Evolutionary conservation across 2,113 vertebrate genomes (phyloP).

Genomic region (Sphaerodactylus townsendi): DNA sequence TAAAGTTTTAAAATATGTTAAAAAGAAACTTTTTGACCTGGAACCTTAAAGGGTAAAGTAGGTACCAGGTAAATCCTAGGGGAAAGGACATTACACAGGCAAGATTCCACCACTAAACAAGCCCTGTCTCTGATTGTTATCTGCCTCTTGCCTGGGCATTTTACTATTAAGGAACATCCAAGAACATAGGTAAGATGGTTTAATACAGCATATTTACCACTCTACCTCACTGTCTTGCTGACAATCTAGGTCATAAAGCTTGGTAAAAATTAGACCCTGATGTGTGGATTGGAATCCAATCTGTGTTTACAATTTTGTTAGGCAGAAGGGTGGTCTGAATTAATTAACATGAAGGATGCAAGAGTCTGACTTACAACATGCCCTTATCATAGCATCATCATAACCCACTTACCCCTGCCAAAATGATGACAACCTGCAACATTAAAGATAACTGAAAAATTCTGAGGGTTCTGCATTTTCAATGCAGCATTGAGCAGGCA

Average conservation of each 20-base stretch:
- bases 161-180: background rate
- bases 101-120: too few species aligned
- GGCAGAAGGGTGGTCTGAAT: background rate
- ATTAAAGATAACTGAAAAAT: conserved; percentile 4
- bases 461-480: background rate
- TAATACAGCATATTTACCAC: background rate
- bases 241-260: background rate
- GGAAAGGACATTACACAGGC: too few species aligned
- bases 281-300: background rate
- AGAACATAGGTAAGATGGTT: background rate
- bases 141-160: background rate
- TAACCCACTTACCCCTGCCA: background rate
- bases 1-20: too few species aligned
- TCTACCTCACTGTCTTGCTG: background rate
- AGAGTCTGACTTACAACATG: background rate
- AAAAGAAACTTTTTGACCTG: too few species aligned
- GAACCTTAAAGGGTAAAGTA: too few species aligned
- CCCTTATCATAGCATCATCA: background rate
- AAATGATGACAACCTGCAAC: background rate
- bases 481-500: background rate
- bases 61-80: too few species aligned
- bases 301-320: background rate
- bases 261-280: background rate
- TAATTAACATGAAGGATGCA: conserved; percentile 6
- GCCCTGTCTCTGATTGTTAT: too few species aligned